These are phyloP conservation scores for Brevipalpus yothersi DNA, from an alignment of 1,140 invertebrate genomes.

Conservation along the genomic window DNA sequence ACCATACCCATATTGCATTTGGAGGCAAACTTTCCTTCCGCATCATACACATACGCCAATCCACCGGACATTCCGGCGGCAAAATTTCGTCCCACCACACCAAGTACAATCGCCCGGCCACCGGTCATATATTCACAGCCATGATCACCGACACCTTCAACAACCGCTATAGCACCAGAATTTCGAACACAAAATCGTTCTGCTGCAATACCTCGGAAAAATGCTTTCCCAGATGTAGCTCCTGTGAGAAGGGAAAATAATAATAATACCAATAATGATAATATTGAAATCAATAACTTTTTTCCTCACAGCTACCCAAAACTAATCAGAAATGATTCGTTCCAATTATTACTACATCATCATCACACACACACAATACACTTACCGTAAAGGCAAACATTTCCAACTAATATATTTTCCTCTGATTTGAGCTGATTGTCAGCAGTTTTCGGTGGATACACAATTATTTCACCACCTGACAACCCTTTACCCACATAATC, in stretches of 20 bases:
- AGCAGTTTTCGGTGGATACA: constrained; percentile 68
- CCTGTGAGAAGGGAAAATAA: too few relatives aligned
- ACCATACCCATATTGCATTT: constrained; percentile 82
- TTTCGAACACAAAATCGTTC: constrained; percentile 96
- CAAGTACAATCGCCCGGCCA: constrained; percentile 66
- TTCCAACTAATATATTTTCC: constrained; percentile 88
- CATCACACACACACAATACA: too few relatives aligned
- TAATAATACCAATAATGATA: too few relatives aligned
- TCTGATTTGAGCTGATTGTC: constrained; percentile 53
- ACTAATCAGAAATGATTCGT: too few relatives aligned
- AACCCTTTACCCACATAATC: constrained; percentile 93
- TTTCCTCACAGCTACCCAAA: too few relatives aligned
- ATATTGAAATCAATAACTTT: too few relatives aligned
- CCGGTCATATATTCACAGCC: constrained; percentile 99
- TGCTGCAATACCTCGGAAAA: constrained; percentile 84
- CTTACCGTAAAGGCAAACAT: constrained; percentile 80
- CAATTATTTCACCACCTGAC: constrained; percentile 79
- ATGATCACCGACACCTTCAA: constrained; percentile 79
- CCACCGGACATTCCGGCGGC: constrained; percentile 96
- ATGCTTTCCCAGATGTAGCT: constrained; percentile 76
- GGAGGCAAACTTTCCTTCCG: constrained; percentile 19
- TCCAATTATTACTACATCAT: too few relatives aligned
- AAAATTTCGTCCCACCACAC: constrained; percentile 87
- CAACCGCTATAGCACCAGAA: constrained; percentile 73
- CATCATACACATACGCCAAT: constrained; percentile 81